These are phyloP conservation scores for Porites rus DNA, from an alignment of 92 coral and sea anemone genomes.

Conservation along the genomic window DNA sequence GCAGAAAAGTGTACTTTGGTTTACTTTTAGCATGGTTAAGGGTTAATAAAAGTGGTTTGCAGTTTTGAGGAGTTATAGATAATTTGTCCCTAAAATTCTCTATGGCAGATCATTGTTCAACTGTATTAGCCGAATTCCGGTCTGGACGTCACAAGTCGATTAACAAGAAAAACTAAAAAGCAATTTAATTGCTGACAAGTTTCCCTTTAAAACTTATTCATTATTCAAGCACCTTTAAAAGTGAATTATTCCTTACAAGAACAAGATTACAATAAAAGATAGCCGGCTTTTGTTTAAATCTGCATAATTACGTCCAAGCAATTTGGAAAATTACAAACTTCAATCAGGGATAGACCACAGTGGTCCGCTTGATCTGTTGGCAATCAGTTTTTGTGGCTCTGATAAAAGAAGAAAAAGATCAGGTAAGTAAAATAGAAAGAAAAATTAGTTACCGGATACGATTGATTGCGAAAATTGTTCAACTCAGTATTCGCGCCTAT, in stretches of 20 bases:
- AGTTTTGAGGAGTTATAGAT: no score
- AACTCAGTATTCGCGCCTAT: background rate
- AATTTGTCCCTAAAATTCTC: background rate
- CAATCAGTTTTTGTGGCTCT: no score
- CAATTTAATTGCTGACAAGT: background rate
- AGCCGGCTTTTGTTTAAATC: background rate
- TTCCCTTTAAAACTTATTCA: background rate
- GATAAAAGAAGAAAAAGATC: no score
- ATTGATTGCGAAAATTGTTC: background rate
- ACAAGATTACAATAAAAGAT: background rate
- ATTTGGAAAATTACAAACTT: background rate
- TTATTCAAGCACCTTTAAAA: background rate
- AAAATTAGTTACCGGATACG: background rate
- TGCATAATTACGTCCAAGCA: background rate
- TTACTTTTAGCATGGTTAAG: no score
- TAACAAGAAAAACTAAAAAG: background rate
- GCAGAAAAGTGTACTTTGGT: no score
- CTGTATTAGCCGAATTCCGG: background rate
- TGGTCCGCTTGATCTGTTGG: background rate
- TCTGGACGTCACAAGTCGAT: background rate
- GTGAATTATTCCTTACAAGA: background rate
- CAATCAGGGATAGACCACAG: background rate
- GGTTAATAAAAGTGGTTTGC: no score
- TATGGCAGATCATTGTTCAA: background rate
- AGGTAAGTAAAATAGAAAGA: no score